Base-by-base conservation (phyloP, 2,113 vertebrate genomes). In the Sander vitreus region DNA sequence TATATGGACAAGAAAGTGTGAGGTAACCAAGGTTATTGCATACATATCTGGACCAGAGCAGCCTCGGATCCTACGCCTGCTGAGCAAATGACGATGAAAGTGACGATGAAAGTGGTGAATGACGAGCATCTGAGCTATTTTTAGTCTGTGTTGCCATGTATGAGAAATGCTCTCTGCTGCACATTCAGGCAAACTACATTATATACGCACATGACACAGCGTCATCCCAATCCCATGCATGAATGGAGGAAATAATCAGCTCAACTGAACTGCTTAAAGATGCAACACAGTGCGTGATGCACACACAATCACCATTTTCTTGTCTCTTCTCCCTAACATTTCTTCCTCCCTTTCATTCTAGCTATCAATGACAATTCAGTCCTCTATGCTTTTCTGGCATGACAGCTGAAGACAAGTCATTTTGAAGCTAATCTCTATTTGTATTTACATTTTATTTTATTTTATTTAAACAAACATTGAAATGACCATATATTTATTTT, bases 111-210 rank as follows among this genome's bases (percentile, higher is more conserved):
- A 59, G 72, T 69, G 45, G 57, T 70, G 81, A 89, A 84, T 33
- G 27, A 73, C 39, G 54, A 60, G 70, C 73, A 81, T 63, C 39
- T 30, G 64, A 48, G 87, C 88, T 93, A 92, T 92, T 92, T 94
- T 87, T 92, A 90, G 89, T 78, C 50, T 1, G 73, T 92, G 93
- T 94, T 93, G 90, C 91, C 89, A 93, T 91, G 92, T 88, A 82
- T 87, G 59, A 76, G 69, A 59, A 81, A 82, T 54, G 54, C 16
- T 81, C 76, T 63, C 64, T 19, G 78, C 84, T 50, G 78, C 11
- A 13, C 53, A 2, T 50, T 75, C 81, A 43, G 62, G 71, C 78
- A 62, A 77, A 83, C 64, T 50, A 71, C 39, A 30, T 78, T 80
- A 85, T 78, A 74, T 83, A 47, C 2, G 14, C 18, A 12, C 63